These are phyloP conservation scores for human DNA, from an alignment of 2,113 vertebrate genomes.

Conservation along the genomic window DNA sequence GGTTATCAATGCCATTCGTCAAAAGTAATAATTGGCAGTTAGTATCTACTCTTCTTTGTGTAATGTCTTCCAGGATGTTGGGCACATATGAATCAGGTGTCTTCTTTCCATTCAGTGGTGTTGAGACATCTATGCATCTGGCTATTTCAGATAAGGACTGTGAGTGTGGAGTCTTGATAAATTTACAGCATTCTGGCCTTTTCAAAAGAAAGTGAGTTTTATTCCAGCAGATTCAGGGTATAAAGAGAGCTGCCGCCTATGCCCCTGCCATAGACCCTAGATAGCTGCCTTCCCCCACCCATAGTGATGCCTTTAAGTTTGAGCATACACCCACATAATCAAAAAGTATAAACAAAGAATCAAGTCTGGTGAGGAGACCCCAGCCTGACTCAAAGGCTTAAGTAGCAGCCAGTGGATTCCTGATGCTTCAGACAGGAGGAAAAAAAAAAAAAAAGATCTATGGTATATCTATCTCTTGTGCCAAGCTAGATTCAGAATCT, in stretches of 20 bases:
- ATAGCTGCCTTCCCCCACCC: not conserved
- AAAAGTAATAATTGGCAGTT: not conserved
- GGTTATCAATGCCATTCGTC: not conserved
- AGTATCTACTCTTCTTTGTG: not conserved
- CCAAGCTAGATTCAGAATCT: not conserved
- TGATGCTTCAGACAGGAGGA: not conserved
- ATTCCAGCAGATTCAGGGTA: not conserved
- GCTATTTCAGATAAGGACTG: not conserved
- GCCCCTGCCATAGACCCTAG: not conserved
- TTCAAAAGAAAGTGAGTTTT: not conserved
- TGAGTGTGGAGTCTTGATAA: not conserved
- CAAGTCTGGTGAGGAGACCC: not conserved
- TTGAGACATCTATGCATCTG: not conserved
- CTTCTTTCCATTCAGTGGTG: not conserved
- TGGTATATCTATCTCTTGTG: not conserved
- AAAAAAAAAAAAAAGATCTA: not conserved
- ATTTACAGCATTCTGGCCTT: not conserved
- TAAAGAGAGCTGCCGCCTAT: not conserved
- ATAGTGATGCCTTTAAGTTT: not conserved
- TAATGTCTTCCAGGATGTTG: not conserved
- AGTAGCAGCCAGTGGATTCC: not conserved
- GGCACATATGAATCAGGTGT: not conserved
- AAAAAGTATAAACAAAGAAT: not conserved
- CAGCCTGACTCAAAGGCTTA: not conserved
- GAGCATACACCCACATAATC: not conserved